These are phyloP conservation scores for Sarcophaga carnaria DNA, from an alignment of 2,888 invertebrate species.

Conservation along the genomic window DNA sequence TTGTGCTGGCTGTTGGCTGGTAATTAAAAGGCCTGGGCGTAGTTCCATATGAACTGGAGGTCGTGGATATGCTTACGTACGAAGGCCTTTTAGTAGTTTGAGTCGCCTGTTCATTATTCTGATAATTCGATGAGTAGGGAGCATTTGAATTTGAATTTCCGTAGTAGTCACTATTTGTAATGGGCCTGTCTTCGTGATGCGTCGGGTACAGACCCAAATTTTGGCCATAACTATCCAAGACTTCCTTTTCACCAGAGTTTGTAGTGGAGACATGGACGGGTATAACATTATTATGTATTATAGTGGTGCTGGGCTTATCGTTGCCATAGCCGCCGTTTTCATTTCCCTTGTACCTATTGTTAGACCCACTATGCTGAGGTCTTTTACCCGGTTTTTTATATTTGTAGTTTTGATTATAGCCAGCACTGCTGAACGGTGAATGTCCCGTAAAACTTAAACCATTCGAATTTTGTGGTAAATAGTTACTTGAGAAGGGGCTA, in stretches of 20 bases:
- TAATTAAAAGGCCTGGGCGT: slow-evolving; percentile 70
- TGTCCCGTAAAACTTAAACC: slow-evolving; percentile 6
- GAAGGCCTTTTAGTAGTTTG: slow-evolving; percentile 74
- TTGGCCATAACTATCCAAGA: slow-evolving; percentile 79
- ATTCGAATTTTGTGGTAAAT: slow-evolving; percentile 21
- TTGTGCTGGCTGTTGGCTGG: slow-evolving; percentile 74
- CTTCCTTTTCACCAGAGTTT: slow-evolving; percentile 76
- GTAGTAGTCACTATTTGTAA: slow-evolving; percentile 40
- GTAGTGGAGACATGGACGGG: slow-evolving; percentile 77
- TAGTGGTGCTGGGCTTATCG: slow-evolving; percentile 76
- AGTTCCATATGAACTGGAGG: slow-evolving; percentile 35
- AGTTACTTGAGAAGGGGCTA: slow-evolving; percentile 75
- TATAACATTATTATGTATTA: slow-evolving; percentile 80
- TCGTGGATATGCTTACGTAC: slow-evolving; percentile 71
- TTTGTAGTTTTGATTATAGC: slow-evolving; percentile 26
- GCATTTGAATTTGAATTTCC: slow-evolving; percentile 55
- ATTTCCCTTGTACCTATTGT: slow-evolving; percentile 5
- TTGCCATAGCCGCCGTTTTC: slow-evolving; percentile 63
- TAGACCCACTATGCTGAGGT: neutral
- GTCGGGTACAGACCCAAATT: slow-evolving; percentile 76
- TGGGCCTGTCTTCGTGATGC: slow-evolving; percentile 47
- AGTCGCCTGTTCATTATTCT: slow-evolving; percentile 67
- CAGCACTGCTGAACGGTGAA: neutral
- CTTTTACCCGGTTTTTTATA: slow-evolving; percentile 34
- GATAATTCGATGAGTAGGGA: slow-evolving; percentile 36